Base-by-base conservation (phyloP, 2,113 vertebrate genomes). In the Passer domesticus region DNA sequence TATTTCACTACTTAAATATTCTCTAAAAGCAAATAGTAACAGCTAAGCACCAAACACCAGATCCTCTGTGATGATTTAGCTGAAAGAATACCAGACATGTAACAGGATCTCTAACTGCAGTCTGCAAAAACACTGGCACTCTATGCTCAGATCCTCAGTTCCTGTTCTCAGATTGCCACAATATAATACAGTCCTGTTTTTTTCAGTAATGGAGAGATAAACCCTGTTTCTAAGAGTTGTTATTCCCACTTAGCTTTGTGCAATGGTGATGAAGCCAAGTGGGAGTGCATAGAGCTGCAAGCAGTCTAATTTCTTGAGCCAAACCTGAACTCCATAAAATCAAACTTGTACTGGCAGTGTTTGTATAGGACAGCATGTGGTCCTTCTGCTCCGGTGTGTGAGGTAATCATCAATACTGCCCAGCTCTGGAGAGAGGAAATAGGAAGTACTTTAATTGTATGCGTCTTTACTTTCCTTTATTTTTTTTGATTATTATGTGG, bases 311-410 rank as follows among this genome's bases (percentile, higher is more conserved):
- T 93, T 83, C 90, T 93, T 72, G 49, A 93, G 92, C 76, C 88
- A 96, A 85, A 89, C 52, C 31, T 72, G 64, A 88, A 64, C 41
- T 82, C 69, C 58, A 21, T 66, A 89, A 95, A 95, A 70, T 74
- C 90, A 80, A 59, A 68, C 66, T 95, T 95, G 76, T 83, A 84
- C 56, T 0, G 0, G 52, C 41, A 70, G 35, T 92, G 68, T 92
- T 96, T 90, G 64, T 78, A 10, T 15, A 87, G 76, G 79, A 64
- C 60, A 89, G 75, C 85, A 86, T 89, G 79, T 69, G 79, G 69
- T 93, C 83, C 76, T 90, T 90, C 75, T 94, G 60, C 83, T 89
- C 66, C 87, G 79, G 53, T 75, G 78, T 89, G 86, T 83, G 69
- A 96, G 68, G 93, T 78, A 95, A 83, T 43, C 52, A 90, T 68